phyloP scores from a whole-genome alignment of 2,797 vertebrate species.

The Bovichtus diacanthus region DNA sequence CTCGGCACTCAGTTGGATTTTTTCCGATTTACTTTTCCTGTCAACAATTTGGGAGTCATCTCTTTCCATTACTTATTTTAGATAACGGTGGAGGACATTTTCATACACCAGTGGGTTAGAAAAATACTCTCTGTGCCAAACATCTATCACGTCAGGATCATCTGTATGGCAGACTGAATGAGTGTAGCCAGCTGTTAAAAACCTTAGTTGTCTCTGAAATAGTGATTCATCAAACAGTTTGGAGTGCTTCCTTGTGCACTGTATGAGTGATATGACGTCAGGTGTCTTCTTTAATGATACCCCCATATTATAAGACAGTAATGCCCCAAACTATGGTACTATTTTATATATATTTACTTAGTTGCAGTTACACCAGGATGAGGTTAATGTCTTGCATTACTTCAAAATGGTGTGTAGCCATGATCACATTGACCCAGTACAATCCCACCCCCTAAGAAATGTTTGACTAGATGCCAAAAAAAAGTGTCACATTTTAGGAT shows the following conservation, averaged over 20 bases:
- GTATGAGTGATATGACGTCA: no score
- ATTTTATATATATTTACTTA: neutral
- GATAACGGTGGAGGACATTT: neutral
- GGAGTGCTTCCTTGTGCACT: no score
- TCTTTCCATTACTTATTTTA: neutral
- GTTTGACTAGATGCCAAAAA: no score
- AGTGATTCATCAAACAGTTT: neutral
- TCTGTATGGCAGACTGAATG: neutral
- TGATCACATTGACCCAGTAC: no score
- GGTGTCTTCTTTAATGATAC: no score
- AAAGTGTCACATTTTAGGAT: no score
- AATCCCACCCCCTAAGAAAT: neutral
- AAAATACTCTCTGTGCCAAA: neutral
- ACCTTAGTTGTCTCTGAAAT: no score
- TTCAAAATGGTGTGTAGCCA: neutral
- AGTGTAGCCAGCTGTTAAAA: neutral
- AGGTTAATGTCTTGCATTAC: neutral
- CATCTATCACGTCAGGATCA: neutral
- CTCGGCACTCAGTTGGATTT: neutral
- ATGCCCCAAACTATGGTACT: neutral
- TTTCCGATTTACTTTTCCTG: neutral
- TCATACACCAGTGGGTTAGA: neutral
- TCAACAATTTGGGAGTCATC: neutral
- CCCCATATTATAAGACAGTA: no score
- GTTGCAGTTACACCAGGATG: neutral